These are phyloP conservation scores for Neofelis nebulosa DNA, from an alignment of 2,113 vertebrate genomes.

Conservation along the genomic window DNA sequence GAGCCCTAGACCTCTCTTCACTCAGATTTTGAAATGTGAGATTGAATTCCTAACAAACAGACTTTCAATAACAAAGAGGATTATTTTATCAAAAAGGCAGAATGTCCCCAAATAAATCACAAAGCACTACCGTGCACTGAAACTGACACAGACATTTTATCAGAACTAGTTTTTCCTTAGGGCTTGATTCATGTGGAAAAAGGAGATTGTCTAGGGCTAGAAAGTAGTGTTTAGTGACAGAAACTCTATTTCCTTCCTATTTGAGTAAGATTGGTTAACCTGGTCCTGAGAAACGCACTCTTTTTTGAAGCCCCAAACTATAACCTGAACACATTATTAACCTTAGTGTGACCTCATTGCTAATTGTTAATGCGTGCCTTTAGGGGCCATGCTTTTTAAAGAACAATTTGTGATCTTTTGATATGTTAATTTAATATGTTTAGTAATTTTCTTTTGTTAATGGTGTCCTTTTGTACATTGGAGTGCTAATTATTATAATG, in stretches of 20 bases:
- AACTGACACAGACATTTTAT: constrained; percentile 26
- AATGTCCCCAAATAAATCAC: neutral
- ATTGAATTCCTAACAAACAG: neutral
- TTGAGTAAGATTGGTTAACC: constrained; percentile 27
- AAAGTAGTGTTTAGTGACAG: constrained; percentile 14
- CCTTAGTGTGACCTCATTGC: neutral
- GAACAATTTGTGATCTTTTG: constrained; percentile 35
- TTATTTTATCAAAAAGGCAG: constrained; percentile 4
- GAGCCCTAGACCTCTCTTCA: neutral
- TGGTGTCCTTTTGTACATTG: neutral
- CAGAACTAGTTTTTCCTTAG: neutral
- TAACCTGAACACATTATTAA: constrained; percentile 56
- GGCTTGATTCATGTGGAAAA: constrained; percentile 5
- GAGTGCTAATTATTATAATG: constrained; percentile 38
- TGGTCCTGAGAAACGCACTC: neutral
- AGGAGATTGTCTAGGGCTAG: neutral
- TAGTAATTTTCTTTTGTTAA: constrained; percentile 37
- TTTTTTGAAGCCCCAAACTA: neutral
- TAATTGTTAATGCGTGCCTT: constrained; percentile 50
- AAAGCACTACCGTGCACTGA: neutral
- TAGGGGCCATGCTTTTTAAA: neutral
- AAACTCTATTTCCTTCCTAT: neutral
- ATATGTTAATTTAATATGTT: constrained; percentile 48
- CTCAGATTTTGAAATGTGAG: neutral
- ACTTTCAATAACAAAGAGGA: constrained; percentile 6